Evolutionary conservation across 2,797 vertebrate genomes (phyloP).

Genomic region (Naso thynnoides): DNA sequence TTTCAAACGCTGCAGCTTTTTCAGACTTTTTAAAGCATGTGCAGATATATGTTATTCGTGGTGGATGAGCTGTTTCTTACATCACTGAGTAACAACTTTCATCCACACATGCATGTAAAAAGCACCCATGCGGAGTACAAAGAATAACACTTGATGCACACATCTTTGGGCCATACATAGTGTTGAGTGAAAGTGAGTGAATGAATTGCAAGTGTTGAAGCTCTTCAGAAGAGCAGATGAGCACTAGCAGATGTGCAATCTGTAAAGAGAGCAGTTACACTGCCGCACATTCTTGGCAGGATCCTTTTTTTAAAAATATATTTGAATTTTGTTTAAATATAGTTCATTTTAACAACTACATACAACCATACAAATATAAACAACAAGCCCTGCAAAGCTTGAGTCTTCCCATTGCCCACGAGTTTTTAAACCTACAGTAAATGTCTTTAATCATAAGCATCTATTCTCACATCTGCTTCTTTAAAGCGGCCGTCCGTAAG

Average conservation of each 20-base stretch:
- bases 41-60: conserved; percentile 20
- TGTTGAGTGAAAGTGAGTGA: conserved; percentile 62
- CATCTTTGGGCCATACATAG: conserved; percentile 57
- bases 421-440: conserved; percentile 41
- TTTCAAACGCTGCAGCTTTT: conserved; percentile 3
- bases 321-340: conserved; percentile 37
- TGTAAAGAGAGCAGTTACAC: conserved; percentile 54
- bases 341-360: conserved; percentile 36
- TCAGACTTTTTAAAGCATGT: conserved; percentile 26
- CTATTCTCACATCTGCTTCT: conserved; percentile 74
- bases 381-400: not conserved
- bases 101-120: conserved; percentile 46
- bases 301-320: conserved; percentile 33
- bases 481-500: conserved; percentile 60
- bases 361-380: not conserved
- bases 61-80: conserved; percentile 25
- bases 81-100: conserved; percentile 47
- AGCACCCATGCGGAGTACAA: conserved; percentile 60
- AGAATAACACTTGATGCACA: conserved; percentile 45
- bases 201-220: conserved; percentile 68
- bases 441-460: conserved; percentile 58
- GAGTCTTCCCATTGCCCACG: conserved; percentile 10
- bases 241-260: conserved; percentile 80
- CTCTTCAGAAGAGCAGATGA: conserved; percentile 74
- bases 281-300: conserved; percentile 55